These are phyloP conservation scores for Chloroclysta siterata DNA, from an alignment of 2,888 invertebrate genomes.

Conservation along the genomic window DNA sequence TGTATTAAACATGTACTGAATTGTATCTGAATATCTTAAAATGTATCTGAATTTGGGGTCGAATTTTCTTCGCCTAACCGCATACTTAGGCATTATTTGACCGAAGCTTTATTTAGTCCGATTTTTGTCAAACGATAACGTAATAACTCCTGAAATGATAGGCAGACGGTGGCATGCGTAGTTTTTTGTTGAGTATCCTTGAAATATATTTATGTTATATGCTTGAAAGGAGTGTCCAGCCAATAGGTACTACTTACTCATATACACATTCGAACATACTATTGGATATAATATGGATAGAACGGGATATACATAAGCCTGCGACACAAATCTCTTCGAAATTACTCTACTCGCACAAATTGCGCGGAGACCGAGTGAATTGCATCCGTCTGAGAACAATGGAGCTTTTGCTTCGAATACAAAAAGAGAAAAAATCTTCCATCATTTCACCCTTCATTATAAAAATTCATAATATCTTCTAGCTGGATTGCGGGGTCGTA, in stretches of 20 bases:
- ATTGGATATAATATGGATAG: constrained; percentile 6
- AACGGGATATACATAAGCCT: constrained; percentile 29
- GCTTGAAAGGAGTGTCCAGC: too few species aligned
- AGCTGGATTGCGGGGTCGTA: constrained; percentile 20
- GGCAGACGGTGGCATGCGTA: too few species aligned
- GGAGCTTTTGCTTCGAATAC: constrained; percentile 72
- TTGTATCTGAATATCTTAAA: too few species aligned
- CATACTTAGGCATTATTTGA: too few species aligned
- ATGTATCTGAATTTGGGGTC: too few species aligned
- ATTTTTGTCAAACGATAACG: too few species aligned
- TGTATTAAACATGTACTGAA: too few species aligned
- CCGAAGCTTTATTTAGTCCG: too few species aligned
- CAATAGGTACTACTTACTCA: not conserved
- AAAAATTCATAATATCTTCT: constrained; percentile 52
- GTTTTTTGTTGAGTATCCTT: too few species aligned
- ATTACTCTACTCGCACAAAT: constrained; percentile 81
- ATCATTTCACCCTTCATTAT: constrained; percentile 73
- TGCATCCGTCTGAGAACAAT: constrained; percentile 83
- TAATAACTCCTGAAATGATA: too few species aligned
- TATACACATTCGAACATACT: not conserved
- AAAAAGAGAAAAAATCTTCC: constrained; percentile 67
- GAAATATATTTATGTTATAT: too few species aligned
- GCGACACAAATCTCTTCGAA: constrained; percentile 73
- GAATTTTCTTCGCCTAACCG: too few species aligned
- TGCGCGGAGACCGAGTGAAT: constrained; percentile 80